Percentiles rank a stretch among this genome's conserved stretches.
These are phyloP conservation scores for Panthera tigris DNA, from an alignment of 2,113 vertebrate genomes.

Conservation along the genomic window DNA sequence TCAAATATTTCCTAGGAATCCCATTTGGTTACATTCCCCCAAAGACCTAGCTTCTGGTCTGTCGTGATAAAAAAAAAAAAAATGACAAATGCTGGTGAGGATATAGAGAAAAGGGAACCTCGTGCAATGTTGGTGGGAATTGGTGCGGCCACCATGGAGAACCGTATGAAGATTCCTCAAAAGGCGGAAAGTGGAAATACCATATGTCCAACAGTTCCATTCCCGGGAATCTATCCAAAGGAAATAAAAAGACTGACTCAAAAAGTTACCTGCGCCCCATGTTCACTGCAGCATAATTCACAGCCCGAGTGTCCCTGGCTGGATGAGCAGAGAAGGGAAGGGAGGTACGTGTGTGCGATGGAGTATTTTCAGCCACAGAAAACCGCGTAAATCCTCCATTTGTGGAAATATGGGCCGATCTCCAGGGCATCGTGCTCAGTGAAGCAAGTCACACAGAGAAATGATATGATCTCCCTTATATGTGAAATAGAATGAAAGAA, in stretches of 20 bases:
- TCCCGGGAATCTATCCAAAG: neutral
- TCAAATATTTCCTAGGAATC: neutral
- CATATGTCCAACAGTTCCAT: neutral
- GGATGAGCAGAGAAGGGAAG: neutral
- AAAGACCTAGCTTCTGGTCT: neutral
- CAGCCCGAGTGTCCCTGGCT: fast-evolving
- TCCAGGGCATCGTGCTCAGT: neutral
- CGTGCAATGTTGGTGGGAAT: fast-evolving
- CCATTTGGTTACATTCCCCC: neutral
- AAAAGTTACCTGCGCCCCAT: too few species aligned
- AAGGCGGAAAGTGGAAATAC: neutral
- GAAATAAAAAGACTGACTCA: neutral
- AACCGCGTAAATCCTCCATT: neutral
- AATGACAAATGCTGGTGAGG: neutral
- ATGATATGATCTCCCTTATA: neutral
- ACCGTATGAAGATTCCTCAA: neutral
- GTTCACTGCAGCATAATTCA: neutral
- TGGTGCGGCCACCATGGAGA: neutral
- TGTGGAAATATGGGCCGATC: too few species aligned
- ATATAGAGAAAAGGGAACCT: neutral
- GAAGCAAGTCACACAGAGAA: neutral
- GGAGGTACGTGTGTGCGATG: fast-evolving
- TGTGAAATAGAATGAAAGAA: neutral
- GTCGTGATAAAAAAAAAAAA: neutral
- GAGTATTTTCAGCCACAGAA: too few species aligned